Base-by-base conservation (phyloP, 2,888 invertebrate species). In the Perizoma flavofasciatum region DNA sequence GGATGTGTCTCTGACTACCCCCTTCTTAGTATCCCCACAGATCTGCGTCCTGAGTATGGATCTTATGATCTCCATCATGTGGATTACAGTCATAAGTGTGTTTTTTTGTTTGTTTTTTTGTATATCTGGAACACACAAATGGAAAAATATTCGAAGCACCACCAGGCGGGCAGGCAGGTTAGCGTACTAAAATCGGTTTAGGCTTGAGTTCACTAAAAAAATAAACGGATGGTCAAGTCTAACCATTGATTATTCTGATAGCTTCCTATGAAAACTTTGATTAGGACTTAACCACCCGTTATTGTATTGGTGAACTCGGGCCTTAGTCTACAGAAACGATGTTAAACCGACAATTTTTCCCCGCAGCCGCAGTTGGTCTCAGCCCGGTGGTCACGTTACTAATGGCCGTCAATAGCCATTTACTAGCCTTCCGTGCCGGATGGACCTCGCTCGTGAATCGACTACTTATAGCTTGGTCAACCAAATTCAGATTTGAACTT, bases 341-440 rank as follows among this genome's bases (percentile, higher is more conserved):
- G 61, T 65, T 69, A 61, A 61, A 64, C 72, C 78, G 56, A 67
- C 68, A 65, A 75, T 78, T 76, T 78, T 76, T 75, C 67, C 52
- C 44, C 59, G 54, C 56, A 59, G 64, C 68, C 65, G 57, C 67
- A 65, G 69, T 55, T 54, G 67, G 64, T 10, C 6, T 6, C 49
- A 55, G 52, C 34, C 64, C 64, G 40, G 54, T 57, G 66, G 66
- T 69, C 69, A 65, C 66, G 65, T 67, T 67, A 70, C 70, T 75
- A 78, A 78, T 78, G 73, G 68, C 59, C 52, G 59, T 59, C 66
- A 57, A 66, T 67, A 53, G 67, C 65, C 70, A 72, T 74, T 71
- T 72, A 68, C 71, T 58, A 57, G 56, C 69, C 63, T 68, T 70
- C 65, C 67, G 64, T 68, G 59, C 49, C 51, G 45, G 59, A 47